Conservation (phyloP, 2,888 invertebrate species). For the Drosophila flavopinicola region DNA sequence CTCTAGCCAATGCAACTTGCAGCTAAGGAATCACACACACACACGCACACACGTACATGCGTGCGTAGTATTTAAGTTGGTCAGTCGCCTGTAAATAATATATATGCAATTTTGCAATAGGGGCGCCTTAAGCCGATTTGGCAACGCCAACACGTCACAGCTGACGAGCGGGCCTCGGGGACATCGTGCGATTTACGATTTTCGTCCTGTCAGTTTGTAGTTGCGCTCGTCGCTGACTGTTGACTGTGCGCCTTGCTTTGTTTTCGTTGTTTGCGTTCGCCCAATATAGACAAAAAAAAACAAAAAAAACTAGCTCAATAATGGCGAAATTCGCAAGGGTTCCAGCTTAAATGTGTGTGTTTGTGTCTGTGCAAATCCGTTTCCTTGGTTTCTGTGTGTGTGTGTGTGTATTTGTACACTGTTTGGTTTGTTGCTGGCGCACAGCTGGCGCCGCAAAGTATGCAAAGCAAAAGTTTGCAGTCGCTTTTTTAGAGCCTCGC, state of each 20-base stretch:
- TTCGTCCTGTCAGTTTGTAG: slow-evolving; percentile 64
- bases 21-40: slow-evolving; percentile 7
- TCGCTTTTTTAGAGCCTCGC: slow-evolving; percentile 31
- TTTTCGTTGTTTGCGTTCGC: slow-evolving; percentile 2
- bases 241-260: slow-evolving; percentile 31
- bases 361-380: slow-evolving; percentile 6
- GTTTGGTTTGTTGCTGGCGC: slow-evolving; percentile 39
- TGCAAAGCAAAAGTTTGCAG: slow-evolving; percentile 39
- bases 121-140: slow-evolving; percentile 42
- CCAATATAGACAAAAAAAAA: slow-evolving; percentile 1
- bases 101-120: slow-evolving; percentile 43
- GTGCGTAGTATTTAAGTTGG: slow-evolving; percentile 42
- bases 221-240: slow-evolving; percentile 56
- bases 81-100: slow-evolving; percentile 48
- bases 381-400: slow-evolving; percentile 9
- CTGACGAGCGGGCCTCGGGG: slow-evolving; percentile 37
- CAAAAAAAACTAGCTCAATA: slow-evolving; percentile 20
- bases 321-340: slow-evolving; percentile 22
- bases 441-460: slow-evolving; percentile 43
- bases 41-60: slow-evolving; percentile 3
- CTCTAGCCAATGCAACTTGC: slow-evolving; percentile 38
- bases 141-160: slow-evolving; percentile 54
- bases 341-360: slow-evolving; percentile 3
- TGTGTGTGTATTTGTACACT: slow-evolving; percentile 5
- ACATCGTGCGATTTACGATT: slow-evolving; percentile 37